Percentiles rank a stretch among this genome's conserved stretches.
These are phyloP conservation scores for Adelosebastes latens DNA, from an alignment of 2,797 vertebrate species.

Conservation along the genomic window DNA sequence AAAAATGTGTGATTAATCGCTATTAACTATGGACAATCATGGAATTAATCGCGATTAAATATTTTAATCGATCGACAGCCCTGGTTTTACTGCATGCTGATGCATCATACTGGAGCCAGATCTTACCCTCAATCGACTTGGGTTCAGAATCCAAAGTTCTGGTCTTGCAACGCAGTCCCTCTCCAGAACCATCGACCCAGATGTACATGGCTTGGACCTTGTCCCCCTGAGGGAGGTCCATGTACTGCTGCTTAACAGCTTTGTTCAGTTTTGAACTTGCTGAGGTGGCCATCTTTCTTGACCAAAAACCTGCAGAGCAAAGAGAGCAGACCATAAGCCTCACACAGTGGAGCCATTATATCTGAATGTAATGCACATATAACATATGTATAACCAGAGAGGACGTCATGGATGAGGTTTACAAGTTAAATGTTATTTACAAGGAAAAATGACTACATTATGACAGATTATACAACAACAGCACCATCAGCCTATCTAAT, in stretches of 20 bases:
- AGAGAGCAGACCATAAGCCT: background rate
- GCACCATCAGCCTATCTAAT: background rate
- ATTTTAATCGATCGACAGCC: no score
- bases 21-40: no score
- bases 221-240: conserved; percentile 92
- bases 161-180: conserved; percentile 94
- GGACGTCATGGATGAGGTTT: background rate
- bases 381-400: background rate
- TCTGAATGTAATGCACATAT: background rate
- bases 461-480: background rate
- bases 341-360: background rate
- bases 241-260: conserved; percentile 91
- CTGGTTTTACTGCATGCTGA: background rate
- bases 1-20: no score
- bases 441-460: background rate
- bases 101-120: background rate
- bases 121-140: conserved; percentile 89
- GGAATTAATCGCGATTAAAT: no score
- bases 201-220: conserved; percentile 95
- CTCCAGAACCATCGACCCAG: conserved; percentile 95
- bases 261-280: conserved; percentile 92
- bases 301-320: conserved; percentile 52
- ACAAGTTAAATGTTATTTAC: background rate
- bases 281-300: conserved; percentile 88
- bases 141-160: conserved; percentile 92